Percentiles rank a stretch among this genome's conserved stretches.
Evolutionary conservation across 2,888 invertebrate species (phyloP).

Genomic region (Emmelina monodactyla): DNA sequence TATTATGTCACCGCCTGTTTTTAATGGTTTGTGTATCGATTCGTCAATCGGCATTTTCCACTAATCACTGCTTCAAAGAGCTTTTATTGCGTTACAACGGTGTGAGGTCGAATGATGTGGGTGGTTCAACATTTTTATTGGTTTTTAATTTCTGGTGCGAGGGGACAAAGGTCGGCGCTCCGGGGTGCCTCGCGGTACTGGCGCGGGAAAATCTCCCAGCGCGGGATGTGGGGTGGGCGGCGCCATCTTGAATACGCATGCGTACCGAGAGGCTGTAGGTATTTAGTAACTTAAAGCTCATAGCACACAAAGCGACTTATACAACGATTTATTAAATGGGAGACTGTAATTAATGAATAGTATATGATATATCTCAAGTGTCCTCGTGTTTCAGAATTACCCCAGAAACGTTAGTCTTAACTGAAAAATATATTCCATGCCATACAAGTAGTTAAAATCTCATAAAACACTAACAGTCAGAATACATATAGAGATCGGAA

Average conservation of each 20-base stretch:
- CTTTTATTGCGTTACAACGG: background rate
- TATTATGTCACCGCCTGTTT: slow-evolving; percentile 18
- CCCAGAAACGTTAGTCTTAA: no score
- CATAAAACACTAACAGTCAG: no score
- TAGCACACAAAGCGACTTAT: no score
- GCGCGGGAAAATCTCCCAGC: slow-evolving; percentile 34
- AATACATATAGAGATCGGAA: no score
- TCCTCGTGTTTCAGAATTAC: no score
- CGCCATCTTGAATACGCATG: slow-evolving; percentile 31
- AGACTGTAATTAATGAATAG: no score
- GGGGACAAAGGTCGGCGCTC: slow-evolving; percentile 20
- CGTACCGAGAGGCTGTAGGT: slow-evolving; percentile 20
- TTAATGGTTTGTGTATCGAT: slow-evolving; percentile 24
- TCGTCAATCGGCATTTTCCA: slow-evolving; percentile 25
- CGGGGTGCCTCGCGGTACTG: slow-evolving; percentile 27
- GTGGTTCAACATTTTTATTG: slow-evolving; percentile 14
- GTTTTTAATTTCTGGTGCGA: slow-evolving; percentile 11
- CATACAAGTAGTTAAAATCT: no score
- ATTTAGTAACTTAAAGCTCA: no score
- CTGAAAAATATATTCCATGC: no score
- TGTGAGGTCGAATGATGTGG: background rate
- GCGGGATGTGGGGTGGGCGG: slow-evolving; percentile 21
- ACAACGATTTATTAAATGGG: no score
- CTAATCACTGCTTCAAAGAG: slow-evolving; percentile 13
- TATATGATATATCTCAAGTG: no score